Percentiles rank a stretch among this genome's conserved stretches.
Conservation (phyloP, 1,140 invertebrate species). For the Papilio xuthus region DNA sequence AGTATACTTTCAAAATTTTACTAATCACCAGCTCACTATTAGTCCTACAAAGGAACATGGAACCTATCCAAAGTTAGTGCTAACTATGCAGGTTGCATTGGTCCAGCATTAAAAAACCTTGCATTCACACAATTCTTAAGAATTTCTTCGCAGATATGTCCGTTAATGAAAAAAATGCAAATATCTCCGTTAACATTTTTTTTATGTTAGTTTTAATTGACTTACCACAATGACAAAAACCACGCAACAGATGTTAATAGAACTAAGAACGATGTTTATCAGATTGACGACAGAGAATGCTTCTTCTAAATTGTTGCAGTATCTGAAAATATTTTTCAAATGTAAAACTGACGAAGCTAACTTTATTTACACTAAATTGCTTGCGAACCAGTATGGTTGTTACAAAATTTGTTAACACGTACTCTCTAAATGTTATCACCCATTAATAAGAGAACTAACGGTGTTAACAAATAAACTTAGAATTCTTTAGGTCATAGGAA, state of each 20-base stretch:
- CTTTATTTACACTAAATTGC: not conserved
- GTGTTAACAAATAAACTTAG: not conserved
- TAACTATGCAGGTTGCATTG: no score
- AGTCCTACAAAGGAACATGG: no score
- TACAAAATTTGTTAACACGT: not conserved
- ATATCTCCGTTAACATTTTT: no score
- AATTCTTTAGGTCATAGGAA: not conserved
- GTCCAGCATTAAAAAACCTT: no score
- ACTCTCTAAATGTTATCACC: not conserved
- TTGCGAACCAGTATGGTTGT: not conserved
- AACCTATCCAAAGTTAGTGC: no score
- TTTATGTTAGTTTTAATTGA: constrained; percentile 24
- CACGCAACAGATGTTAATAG: constrained; percentile 73
- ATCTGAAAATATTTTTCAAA: constrained; percentile 55
- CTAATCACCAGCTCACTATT: no score
- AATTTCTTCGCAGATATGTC: no score
- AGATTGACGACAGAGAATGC: constrained; percentile 72
- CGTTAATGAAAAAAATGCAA: no score
- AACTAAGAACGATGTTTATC: constrained; percentile 73
- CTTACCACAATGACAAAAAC: constrained; percentile 72
- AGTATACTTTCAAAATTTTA: no score
- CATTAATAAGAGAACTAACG: not conserved
- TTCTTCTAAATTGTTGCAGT: constrained; percentile 70
- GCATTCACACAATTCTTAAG: no score
- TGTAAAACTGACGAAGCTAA: not conserved